phyloP scores from a whole-genome alignment of 2,888 invertebrate genomes.

The Lepidonotus clava region DNA sequence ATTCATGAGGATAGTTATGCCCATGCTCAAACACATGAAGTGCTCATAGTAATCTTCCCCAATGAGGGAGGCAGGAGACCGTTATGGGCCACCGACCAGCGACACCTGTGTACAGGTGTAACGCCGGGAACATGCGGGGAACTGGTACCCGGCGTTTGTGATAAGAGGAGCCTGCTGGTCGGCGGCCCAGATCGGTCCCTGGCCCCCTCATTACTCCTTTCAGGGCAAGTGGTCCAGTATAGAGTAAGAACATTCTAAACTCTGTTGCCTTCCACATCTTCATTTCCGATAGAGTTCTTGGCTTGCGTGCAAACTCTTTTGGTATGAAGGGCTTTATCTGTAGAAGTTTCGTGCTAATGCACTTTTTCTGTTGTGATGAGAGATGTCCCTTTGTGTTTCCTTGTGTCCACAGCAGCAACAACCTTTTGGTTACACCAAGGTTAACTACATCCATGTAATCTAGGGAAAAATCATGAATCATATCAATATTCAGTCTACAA shows the following conservation, averaged over 20 bases:
- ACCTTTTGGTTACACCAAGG: not conserved
- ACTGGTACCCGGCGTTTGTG: too few relatives aligned
- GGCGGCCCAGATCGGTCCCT: too few relatives aligned
- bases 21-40: not conserved
- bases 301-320: not conserved
- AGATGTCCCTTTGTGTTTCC: not conserved
- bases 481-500: not conserved
- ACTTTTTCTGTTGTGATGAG: not conserved
- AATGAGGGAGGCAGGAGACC: too few relatives aligned
- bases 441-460: not conserved
- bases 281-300: not conserved
- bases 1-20: not conserved
- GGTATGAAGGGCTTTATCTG: not conserved
- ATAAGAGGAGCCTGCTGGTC: too few relatives aligned
- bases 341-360: not conserved
- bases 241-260: not conserved
- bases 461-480: not conserved
- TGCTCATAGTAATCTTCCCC: not conserved
- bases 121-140: too few relatives aligned
- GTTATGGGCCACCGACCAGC: too few relatives aligned
- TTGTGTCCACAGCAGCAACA: not conserved
- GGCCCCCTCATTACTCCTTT: too few relatives aligned
- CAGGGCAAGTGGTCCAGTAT: not conserved
- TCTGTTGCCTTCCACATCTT: slow-evolving; percentile 38
- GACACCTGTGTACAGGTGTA: too few relatives aligned